Percentiles rank a stretch among this genome's conserved stretches.
phyloP scores from a whole-genome alignment of 2,888 invertebrate genomes.

The Metacarcinus magister region DNA sequence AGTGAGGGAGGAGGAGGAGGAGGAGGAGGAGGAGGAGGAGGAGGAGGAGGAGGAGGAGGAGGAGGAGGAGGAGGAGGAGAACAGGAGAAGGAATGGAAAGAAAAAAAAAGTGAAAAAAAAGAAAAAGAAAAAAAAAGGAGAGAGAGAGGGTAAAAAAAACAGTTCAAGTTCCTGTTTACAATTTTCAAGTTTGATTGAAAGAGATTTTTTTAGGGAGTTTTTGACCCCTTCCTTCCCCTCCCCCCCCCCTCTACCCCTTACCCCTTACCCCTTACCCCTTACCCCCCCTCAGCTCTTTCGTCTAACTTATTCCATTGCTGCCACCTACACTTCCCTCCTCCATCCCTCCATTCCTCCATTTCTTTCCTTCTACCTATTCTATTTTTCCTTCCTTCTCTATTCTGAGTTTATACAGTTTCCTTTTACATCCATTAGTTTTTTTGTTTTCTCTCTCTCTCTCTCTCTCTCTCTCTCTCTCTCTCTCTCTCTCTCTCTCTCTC shows the following conservation, averaged over 20 bases:
- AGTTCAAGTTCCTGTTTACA: conserved; percentile 26
- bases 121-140: too few relatives aligned
- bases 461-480: background rate
- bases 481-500: too few relatives aligned
- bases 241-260: background rate
- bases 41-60: too few relatives aligned
- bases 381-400: background rate
- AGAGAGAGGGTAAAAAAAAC: background rate
- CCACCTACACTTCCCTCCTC: conserved; percentile 10
- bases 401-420: background rate
- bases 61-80: too few relatives aligned
- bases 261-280: too few relatives aligned
- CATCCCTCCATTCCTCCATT: background rate
- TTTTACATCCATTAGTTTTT: background rate
- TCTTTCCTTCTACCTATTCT: background rate
- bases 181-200: conserved; percentile 26
- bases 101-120: background rate
- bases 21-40: too few relatives aligned
- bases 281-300: background rate
- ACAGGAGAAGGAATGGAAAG: too few relatives aligned
- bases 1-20: conserved; percentile 2
- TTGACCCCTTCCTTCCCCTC: background rate
- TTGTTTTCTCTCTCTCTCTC: too few relatives aligned
- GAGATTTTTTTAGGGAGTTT: conserved; percentile 26
- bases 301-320: conserved; percentile 4